Conservation (phyloP, 1,140 invertebrate species). For the Bombus breviceps region DNA sequence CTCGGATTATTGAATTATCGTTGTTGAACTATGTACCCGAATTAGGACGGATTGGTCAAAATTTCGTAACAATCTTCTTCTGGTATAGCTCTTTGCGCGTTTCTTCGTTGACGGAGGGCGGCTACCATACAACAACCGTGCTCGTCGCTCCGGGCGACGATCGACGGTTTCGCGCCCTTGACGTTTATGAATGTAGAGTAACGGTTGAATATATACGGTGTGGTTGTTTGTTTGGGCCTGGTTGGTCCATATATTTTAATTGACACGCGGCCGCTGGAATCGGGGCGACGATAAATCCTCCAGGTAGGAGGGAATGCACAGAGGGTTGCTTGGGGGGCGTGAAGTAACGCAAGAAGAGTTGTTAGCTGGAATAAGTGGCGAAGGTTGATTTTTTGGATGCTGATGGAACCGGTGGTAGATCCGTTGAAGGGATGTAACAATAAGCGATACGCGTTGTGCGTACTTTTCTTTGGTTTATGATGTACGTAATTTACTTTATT, state of each 20-base stretch:
- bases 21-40: no score
- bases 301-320: not conserved
- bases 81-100: not conserved
- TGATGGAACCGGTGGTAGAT: no score
- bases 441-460: not conserved
- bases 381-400: not conserved
- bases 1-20: no score
- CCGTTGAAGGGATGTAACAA: not conserved
- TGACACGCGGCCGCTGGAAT: not conserved
- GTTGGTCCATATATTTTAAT: constrained; percentile 28
- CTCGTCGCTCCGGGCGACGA: not conserved
- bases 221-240: not conserved
- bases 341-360: not conserved
- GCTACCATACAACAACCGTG: constrained; percentile 38
- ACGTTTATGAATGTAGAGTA: constrained; percentile 27
- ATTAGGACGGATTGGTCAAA: no score
- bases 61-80: no score
- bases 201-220: not conserved
- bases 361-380: not conserved
- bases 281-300: constrained; percentile 6
- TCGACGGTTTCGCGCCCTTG: constrained; percentile 7
- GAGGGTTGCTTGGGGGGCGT: not conserved
- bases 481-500: not conserved
- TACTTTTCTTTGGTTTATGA: not conserved
- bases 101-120: constrained; percentile 13